Evolutionary conservation across 1,140 invertebrate species (phyloP).

Genomic region (Formica selysi): DNA sequence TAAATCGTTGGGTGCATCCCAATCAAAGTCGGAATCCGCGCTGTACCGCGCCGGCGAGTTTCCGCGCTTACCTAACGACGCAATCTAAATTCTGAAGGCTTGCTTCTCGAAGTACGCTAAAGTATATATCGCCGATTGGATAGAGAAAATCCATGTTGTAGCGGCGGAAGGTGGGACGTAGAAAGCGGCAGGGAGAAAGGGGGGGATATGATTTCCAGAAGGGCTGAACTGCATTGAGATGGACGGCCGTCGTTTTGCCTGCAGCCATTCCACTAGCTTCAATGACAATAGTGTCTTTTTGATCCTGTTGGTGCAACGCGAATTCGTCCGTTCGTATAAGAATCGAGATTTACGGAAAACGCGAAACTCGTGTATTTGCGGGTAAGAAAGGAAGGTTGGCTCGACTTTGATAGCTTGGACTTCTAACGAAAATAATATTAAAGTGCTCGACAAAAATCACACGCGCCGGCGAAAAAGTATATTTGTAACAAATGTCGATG

Average conservation of each 20-base stretch:
- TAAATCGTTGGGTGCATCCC: slow-evolving; percentile 74
- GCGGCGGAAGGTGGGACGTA: too few species aligned
- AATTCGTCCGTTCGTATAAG: slow-evolving; percentile 58
- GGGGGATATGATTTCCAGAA: slow-evolving; percentile 19
- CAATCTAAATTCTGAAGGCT: slow-evolving; percentile 78
- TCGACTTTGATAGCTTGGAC: neutral
- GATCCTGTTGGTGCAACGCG: neutral
- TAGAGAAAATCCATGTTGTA: slow-evolving; percentile 61
- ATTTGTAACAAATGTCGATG: neutral
- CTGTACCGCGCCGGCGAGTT: slow-evolving; percentile 37
- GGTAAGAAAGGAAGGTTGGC: neutral
- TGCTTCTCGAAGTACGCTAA: slow-evolving; percentile 39
- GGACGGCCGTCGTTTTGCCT: slow-evolving; percentile 24
- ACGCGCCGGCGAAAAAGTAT: slow-evolving; percentile 29
- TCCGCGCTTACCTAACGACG: slow-evolving; percentile 73
- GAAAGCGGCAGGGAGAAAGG: neutral
- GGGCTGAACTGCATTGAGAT: neutral
- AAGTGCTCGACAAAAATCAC: slow-evolving; percentile 29
- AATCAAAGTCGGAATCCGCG: slow-evolving; percentile 75
- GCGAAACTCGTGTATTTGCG: slow-evolving; percentile 36
- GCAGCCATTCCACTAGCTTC: slow-evolving; percentile 62
- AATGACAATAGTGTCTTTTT: slow-evolving; percentile 29
- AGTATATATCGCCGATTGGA: slow-evolving; percentile 45
- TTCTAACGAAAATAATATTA: slow-evolving; percentile 32
- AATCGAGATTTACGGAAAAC: slow-evolving; percentile 68